A percentile compares a stretch with the other conserved stretches of the same genome.
Evolutionary conservation across 2,888 invertebrate genomes (phyloP).

Genomic region (Watsonalla cultraria): DNA sequence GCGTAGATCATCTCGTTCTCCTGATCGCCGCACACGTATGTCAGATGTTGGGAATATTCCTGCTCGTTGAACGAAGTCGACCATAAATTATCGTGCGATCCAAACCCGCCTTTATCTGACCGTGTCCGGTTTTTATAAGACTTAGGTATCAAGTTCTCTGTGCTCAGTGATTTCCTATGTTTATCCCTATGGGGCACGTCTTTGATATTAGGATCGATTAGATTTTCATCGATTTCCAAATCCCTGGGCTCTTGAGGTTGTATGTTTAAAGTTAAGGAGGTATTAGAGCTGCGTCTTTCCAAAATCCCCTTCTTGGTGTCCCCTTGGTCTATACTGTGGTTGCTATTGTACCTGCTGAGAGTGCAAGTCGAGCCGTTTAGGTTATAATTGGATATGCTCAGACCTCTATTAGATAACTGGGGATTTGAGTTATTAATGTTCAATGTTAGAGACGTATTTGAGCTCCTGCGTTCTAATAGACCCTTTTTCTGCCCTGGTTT

Average conservation of each 20-base stretch:
- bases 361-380: slow-evolving; percentile 73
- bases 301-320: slow-evolving; percentile 81
- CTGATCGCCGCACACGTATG: slow-evolving; percentile 68
- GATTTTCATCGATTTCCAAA: slow-evolving; percentile 63
- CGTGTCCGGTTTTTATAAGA: slow-evolving; percentile 65
- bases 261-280: slow-evolving; percentile 85
- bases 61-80: slow-evolving; percentile 63
- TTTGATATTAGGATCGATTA: slow-evolving; percentile 55
- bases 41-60: slow-evolving; percentile 58
- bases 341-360: slow-evolving; percentile 69
- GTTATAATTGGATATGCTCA: slow-evolving; percentile 75
- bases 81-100: slow-evolving; percentile 76
- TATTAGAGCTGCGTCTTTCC: slow-evolving; percentile 89
- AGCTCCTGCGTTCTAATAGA: slow-evolving; percentile 90
- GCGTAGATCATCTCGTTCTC: slow-evolving; percentile 75
- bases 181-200: slow-evolving; percentile 58
- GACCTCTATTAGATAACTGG: slow-evolving; percentile 65
- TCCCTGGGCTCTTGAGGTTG: slow-evolving; percentile 67
- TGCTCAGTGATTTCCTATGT: slow-evolving; percentile 79
- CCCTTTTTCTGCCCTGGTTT: slow-evolving; percentile 80
- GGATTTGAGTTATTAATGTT: slow-evolving; percentile 77
- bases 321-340: slow-evolving; percentile 64
- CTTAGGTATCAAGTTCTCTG: slow-evolving; percentile 78
- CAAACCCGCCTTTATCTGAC: slow-evolving; percentile 51
- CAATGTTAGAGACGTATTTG: slow-evolving; percentile 93